A percentile compares a stretch with the other conserved stretches of the same genome.
These are phyloP conservation scores for Myiozetetes cayanensis DNA, from an alignment of 2,113 vertebrate genomes.

Conservation along the genomic window DNA sequence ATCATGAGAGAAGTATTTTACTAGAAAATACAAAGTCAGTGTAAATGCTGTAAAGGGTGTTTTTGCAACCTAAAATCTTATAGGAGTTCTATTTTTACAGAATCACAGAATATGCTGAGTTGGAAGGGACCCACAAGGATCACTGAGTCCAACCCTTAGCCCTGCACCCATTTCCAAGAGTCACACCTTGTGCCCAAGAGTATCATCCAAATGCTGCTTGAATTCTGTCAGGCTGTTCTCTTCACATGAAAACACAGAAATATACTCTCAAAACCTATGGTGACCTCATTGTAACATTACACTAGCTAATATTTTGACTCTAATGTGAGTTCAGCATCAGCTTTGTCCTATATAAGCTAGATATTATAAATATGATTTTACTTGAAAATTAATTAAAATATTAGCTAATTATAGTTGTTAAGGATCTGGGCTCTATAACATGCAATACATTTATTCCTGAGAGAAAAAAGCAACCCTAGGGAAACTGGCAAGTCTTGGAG, in stretches of 20 bases:
- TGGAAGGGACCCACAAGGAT: not conserved
- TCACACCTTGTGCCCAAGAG: not conserved
- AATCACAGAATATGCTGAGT: not conserved
- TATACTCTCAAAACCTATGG: not conserved
- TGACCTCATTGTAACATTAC: not conserved
- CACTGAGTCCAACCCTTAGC: not conserved
- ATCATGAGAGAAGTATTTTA: not conserved
- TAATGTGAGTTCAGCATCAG: not conserved
- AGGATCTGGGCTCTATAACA: not conserved
- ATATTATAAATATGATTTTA: conserved; percentile 2
- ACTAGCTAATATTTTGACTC: not conserved
- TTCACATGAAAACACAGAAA: not conserved
- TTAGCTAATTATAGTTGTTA: not conserved
- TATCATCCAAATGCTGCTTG: not conserved
- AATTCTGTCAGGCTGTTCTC: not conserved
- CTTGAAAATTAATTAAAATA: not conserved
- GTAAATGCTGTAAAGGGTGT: not conserved
- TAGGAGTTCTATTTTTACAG: not conserved
- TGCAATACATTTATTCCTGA: not conserved
- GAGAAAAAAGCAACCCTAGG: not conserved
- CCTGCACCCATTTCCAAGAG: not conserved
- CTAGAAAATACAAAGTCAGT: not conserved
- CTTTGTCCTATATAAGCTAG: not conserved
- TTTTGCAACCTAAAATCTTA: not conserved
- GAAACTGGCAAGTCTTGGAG: not conserved